Evolutionary conservation across 2,113 vertebrate species (phyloP).

Genomic region (Fulmarus glacialis): DNA sequence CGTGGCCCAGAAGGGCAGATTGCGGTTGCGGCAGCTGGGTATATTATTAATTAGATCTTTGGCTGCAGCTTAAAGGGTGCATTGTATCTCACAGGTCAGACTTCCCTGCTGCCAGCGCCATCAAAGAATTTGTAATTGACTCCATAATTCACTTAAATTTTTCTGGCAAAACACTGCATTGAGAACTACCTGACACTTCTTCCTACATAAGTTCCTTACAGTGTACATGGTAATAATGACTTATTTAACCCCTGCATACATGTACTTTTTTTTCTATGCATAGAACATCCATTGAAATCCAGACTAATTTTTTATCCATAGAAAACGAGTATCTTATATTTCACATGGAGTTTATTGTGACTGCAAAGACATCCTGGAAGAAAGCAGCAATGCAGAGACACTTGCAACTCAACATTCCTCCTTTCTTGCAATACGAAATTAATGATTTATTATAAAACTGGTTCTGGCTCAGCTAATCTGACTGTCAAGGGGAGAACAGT

Average conservation of each 20-base stretch:
- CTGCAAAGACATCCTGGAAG: not conserved
- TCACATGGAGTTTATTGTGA: not conserved
- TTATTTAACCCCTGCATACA: not conserved
- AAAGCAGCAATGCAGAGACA: not conserved
- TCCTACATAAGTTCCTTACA: not conserved
- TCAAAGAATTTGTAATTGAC: not conserved
- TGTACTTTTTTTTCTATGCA: not conserved
- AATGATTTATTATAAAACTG: not conserved
- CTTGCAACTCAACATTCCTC: not conserved
- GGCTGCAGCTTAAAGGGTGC: conserved; percentile 2
- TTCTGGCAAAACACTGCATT: not conserved
- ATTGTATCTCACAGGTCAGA: not conserved
- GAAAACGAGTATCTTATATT: not conserved
- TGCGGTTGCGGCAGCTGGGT: not conserved
- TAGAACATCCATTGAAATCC: not conserved
- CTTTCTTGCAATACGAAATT: not conserved
- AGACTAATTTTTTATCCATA: not conserved
- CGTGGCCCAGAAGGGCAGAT: not conserved
- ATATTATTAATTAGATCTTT: conserved; percentile 8
- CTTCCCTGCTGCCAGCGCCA: not conserved
- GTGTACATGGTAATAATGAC: not conserved
- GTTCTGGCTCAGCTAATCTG: not conserved
- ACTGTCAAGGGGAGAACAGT: not conserved
- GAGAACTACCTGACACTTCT: not conserved
- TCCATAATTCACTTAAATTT: not conserved